Percentiles rank a stretch among this genome's conserved stretches.
Conservation (phyloP, 1,140 invertebrate species). For the Zelostemma sp. region DNA sequence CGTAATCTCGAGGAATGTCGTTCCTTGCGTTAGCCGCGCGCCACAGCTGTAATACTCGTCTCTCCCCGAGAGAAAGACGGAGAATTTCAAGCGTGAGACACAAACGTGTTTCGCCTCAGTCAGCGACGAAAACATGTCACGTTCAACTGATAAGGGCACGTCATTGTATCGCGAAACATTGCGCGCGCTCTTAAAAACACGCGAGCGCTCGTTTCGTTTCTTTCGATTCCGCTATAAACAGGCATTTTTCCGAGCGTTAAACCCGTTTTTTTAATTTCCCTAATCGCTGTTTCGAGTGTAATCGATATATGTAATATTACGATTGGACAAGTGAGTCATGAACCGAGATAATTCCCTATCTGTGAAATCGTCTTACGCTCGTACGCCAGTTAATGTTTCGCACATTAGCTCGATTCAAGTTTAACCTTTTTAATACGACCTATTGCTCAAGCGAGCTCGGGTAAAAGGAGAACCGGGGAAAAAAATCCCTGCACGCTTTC, state of each 20-base stretch:
- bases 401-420: neutral
- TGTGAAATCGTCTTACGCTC: constrained; percentile 1
- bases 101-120: constrained; percentile 1
- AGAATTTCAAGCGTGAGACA: constrained; percentile 1
- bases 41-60: constrained; percentile 16
- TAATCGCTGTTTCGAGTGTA: neutral
- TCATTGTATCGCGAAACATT: no score
- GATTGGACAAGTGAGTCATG: neutral
- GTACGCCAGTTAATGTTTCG: neutral
- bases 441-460: constrained; percentile 17
- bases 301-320: constrained; percentile 2
- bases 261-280: neutral
- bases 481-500: constrained; percentile 12
- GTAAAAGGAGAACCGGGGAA: constrained; percentile 18
- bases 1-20: constrained; percentile 55
- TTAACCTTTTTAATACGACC: constrained; percentile 20
- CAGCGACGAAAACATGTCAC: constrained; percentile 25
- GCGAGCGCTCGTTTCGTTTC: neutral
- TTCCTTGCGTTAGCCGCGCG: constrained; percentile 21
- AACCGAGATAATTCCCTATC: constrained; percentile 6
- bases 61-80: neutral
- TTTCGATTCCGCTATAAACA: neutral
- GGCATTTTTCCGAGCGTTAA: neutral
- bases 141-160: constrained; percentile 26
- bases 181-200: neutral